Evolutionary conservation across 2,888 invertebrate genomes (phyloP).

Genomic region (Sinotaia quadrata): DNA sequence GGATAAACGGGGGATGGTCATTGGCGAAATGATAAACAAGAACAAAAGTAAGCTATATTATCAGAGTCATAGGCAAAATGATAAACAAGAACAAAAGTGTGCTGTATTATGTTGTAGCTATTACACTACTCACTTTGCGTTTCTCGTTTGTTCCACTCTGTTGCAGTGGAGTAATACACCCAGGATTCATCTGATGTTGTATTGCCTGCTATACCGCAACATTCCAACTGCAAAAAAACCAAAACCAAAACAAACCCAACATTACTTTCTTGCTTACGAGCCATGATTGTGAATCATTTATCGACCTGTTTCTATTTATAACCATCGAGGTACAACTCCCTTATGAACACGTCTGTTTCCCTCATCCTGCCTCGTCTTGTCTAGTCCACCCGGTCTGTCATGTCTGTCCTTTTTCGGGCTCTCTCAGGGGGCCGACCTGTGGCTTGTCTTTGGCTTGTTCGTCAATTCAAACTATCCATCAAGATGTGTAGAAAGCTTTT

Average conservation of each 20-base stretch:
- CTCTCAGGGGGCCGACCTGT: too few species aligned
- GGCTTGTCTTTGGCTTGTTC: too few species aligned
- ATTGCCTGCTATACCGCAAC: slow-evolving; percentile 44
- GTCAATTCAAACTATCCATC: too few species aligned
- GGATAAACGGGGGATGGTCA: too few species aligned
- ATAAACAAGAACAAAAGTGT: neutral
- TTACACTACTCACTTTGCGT: slow-evolving; percentile 32
- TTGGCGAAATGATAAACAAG: neutral
- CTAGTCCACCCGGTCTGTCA: too few species aligned
- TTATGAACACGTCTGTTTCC: too few species aligned
- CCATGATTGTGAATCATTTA: neutral
- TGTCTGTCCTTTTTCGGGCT: too few species aligned
- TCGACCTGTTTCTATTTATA: slow-evolving; percentile 64
- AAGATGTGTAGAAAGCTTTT: too few species aligned
- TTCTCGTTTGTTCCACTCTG: slow-evolving; percentile 28
- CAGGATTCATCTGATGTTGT: slow-evolving; percentile 36
- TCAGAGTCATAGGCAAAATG: too few species aligned
- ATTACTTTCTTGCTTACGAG: neutral
- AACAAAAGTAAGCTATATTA: neutral
- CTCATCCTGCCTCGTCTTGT: too few species aligned
- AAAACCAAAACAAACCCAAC: neutral
- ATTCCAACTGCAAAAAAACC: slow-evolving; percentile 37
- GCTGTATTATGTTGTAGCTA: too few species aligned
- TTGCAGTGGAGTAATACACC: slow-evolving; percentile 34
- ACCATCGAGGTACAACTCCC: too few species aligned